Evolutionary conservation across 2,797 vertebrate species (phyloP).

Genomic region (Gymnoscopelus microlampas): DNA sequence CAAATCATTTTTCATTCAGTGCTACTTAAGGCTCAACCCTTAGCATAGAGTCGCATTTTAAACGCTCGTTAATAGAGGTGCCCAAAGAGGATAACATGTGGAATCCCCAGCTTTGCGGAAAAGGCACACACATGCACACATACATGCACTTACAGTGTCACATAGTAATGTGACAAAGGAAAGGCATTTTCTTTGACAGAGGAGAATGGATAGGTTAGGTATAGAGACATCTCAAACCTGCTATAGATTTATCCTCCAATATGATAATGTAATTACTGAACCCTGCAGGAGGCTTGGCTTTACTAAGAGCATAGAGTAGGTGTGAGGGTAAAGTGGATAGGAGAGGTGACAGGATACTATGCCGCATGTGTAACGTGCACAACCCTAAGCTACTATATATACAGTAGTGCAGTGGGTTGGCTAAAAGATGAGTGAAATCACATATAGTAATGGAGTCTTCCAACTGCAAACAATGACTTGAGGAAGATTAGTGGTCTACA

Average conservation of each 20-base stretch:
- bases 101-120: slow-evolving; percentile 52
- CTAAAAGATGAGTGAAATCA: slow-evolving; percentile 55
- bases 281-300: slow-evolving; percentile 32
- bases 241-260: slow-evolving; percentile 50
- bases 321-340: slow-evolving; percentile 31
- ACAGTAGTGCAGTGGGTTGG: slow-evolving; percentile 11
- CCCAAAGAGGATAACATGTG: slow-evolving; percentile 69
- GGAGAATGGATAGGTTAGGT: slow-evolving; percentile 13
- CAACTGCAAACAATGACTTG: slow-evolving; percentile 77
- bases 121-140: slow-evolving; percentile 23
- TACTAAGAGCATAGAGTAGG: slow-evolving; percentile 7
- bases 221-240: slow-evolving; percentile 30
- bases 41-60: slow-evolving; percentile 86
- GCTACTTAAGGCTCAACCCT: slow-evolving; percentile 85
- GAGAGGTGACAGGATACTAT: slow-evolving; percentile 3
- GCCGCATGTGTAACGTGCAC: slow-evolving; percentile 11
- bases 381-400: slow-evolving; percentile 18
- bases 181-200: slow-evolving; percentile 26
- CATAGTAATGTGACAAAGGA: slow-evolving; percentile 19
- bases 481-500: slow-evolving; percentile 81
- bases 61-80: slow-evolving; percentile 85
- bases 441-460: slow-evolving; percentile 65
- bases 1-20: slow-evolving; percentile 87
- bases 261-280: slow-evolving; percentile 38
- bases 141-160: slow-evolving; percentile 24